A percentile compares a stretch with the other conserved stretches of the same genome.
Evolutionary conservation across 2,797 vertebrate genomes (phyloP).

Genomic region (Intellagama lesueurii): DNA sequence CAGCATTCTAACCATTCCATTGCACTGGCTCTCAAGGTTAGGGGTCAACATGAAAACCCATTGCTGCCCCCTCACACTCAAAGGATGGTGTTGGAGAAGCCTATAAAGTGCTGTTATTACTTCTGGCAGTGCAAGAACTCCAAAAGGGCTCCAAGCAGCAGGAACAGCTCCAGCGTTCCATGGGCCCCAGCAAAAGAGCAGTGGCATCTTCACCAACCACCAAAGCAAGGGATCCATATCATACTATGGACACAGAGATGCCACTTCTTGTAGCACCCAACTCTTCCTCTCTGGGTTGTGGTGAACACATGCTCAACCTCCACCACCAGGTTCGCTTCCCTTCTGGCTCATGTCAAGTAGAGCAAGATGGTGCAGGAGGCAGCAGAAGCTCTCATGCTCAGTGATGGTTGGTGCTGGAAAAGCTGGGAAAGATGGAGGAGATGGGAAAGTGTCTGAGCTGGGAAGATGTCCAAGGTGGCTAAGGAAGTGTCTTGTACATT

Average conservation of each 20-base stretch:
- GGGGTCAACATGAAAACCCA: background rate
- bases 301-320: background rate
- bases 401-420: background rate
- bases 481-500: background rate
- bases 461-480: too few relatives aligned
- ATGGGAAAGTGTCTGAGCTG: too few relatives aligned
- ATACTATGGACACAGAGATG: too few relatives aligned
- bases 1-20: too few relatives aligned
- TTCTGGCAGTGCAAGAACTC: background rate
- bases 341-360: background rate
- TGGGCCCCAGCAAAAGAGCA: background rate
- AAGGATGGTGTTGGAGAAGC: background rate
- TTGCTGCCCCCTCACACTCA: background rate
- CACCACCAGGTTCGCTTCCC: background rate
- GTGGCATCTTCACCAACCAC: background rate
- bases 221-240: too few relatives aligned
- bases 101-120: background rate
- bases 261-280: background rate
- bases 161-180: background rate
- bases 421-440: background rate
- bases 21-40: too few relatives aligned
- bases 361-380: background rate
- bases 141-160: background rate
- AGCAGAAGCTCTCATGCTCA: background rate
- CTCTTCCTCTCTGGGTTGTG: background rate